phyloP scores from a whole-genome alignment of 2,797 vertebrate genomes.

The Anableps anableps region DNA sequence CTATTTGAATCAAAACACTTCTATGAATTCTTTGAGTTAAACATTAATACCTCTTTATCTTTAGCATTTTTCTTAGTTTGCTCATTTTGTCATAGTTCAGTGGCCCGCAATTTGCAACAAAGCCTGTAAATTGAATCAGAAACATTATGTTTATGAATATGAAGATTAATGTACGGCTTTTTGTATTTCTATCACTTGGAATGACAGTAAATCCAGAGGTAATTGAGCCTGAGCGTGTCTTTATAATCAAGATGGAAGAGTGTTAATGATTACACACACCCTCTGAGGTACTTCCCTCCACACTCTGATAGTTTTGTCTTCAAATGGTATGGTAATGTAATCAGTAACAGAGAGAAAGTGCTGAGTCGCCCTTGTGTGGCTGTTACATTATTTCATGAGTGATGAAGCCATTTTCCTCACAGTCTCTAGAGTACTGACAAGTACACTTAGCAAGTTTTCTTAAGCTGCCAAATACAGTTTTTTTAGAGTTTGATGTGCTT shows the following conservation, averaged over 20 bases:
- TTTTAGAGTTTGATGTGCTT: constrained; percentile 6
- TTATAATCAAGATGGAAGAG: constrained; percentile 25
- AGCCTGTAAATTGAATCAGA: constrained; percentile 14
- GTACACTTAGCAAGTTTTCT: constrained; percentile 49
- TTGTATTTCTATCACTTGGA: constrained; percentile 20
- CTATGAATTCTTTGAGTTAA: neutral
- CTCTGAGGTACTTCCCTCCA: constrained; percentile 18
- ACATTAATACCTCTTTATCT: neutral
- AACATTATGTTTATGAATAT: constrained; percentile 37
- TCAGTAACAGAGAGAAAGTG: constrained; percentile 60
- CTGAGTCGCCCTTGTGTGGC: constrained; percentile 47
- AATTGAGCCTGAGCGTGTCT: constrained; percentile 41
- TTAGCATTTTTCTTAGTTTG: neutral
- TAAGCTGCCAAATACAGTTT: constrained; percentile 36
- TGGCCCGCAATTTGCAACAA: neutral
- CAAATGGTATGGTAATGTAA: constrained; percentile 71
- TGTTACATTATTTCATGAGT: constrained; percentile 39
- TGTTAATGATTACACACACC: constrained; percentile 53
- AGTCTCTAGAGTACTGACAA: constrained; percentile 43
- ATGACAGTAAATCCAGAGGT: constrained; percentile 38
- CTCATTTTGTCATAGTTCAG: neutral
- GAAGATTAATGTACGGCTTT: constrained; percentile 28
- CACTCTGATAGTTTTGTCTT: constrained; percentile 43
- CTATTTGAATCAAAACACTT: neutral
- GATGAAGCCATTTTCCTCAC: constrained; percentile 58